Conservation (phyloP, 2,888 invertebrate species). For the Drosophila aldrichi region DNA sequence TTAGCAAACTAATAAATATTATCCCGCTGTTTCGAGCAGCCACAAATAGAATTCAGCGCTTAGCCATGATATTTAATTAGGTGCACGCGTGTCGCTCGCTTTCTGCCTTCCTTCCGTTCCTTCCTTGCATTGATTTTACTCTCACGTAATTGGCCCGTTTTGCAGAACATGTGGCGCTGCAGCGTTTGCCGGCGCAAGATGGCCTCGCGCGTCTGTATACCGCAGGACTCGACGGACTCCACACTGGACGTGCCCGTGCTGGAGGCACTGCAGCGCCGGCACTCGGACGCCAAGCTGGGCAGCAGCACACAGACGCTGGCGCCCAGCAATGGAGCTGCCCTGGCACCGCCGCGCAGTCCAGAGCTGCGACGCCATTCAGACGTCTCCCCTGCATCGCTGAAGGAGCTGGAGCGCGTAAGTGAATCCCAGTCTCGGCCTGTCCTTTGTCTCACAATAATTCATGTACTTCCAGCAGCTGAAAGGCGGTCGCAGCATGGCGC, state of each 20-base stretch:
- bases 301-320: slow-evolving; percentile 86
- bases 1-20: slow-evolving; percentile 55
- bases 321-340: slow-evolving; percentile 86
- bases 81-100: slow-evolving; percentile 36
- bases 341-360: slow-evolving; percentile 94
- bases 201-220: slow-evolving; percentile 90
- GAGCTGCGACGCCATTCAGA: slow-evolving; percentile 93
- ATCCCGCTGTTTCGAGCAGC: slow-evolving; percentile 36
- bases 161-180: slow-evolving; percentile 92
- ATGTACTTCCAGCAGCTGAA: slow-evolving; percentile 87
- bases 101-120: too few species aligned
- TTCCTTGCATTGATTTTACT: slow-evolving; percentile 43
- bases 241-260: slow-evolving; percentile 92
- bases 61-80: slow-evolving; percentile 58
- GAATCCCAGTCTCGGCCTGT: not conserved
- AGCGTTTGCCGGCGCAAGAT: slow-evolving; percentile 95
- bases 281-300: slow-evolving; percentile 91
- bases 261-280: slow-evolving; percentile 92
- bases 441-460: slow-evolving; percentile 9
- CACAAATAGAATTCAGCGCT: slow-evolving; percentile 52
- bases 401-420: slow-evolving; percentile 94
- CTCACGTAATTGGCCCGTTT: not conserved
- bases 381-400: slow-evolving; percentile 94
- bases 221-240: slow-evolving; percentile 94
- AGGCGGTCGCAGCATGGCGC: slow-evolving; percentile 88